Evolutionary conservation across 2,113 vertebrate species (phyloP), one percentile per base, ranked within the genome.

Genomic region (Microcebus lehilahytsara): DNA sequence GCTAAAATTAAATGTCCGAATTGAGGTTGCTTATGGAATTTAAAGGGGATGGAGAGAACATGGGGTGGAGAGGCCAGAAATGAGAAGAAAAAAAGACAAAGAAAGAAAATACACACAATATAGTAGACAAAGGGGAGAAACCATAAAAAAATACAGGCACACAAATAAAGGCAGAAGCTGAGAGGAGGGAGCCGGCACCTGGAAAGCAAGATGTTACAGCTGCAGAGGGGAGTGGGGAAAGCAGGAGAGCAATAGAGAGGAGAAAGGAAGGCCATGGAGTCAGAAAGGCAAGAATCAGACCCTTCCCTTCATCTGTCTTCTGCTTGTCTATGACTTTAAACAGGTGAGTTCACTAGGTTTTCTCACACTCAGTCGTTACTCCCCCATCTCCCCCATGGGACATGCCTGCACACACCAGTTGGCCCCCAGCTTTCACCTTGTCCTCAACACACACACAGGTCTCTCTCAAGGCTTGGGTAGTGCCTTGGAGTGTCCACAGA

Each of bases 1-100:
- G 81, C 42, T 94, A 91, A 93, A 97, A 95, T 79, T 89, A 94
- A 97, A 96, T 84, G 72, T 78, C 89, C 81, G 94, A 83, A 96
- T 94, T 66, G 81, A 97, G 69, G 62, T 72, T 75, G 58, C 37
- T 92, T 95, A 40, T 92, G 91, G 60, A 92, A 93, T 95, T 96
- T 64, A 60, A 90, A 83, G 49, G 42, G 46, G n/a, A 40, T 74
- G 34, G 74, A 77, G 69, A 91, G 42, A 79, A 91, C 30, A 42
- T 11, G 20, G 30, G 16, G 60, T 72, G 56, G 42, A 30, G 85
- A 91, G 85, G 94, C 17, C 60, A 85, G 93, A 87, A 93, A 81
- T 40, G 37, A 67, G 79, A 74, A 69, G 5, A 69, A 3, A 89
- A 91, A 84, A 87, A 75, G 72, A 96, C 53, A 95, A 89, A 95